A percentile compares a stretch with the other conserved stretches of the same genome.
Evolutionary conservation across 1,140 invertebrate species (phyloP).

Genomic region (Trinorchestia longiramus): DNA sequence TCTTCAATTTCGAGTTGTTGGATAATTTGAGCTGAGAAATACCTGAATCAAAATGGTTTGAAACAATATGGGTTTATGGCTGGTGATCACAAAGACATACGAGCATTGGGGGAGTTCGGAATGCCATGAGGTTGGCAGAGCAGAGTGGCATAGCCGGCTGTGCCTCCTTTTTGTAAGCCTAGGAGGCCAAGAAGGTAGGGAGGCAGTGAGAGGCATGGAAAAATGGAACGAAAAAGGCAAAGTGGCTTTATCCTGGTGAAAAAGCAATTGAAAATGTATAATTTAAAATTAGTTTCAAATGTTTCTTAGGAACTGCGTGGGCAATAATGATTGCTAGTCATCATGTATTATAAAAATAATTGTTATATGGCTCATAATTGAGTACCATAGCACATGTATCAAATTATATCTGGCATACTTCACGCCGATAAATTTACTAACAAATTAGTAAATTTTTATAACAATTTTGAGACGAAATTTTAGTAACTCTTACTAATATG

Average conservation of each 20-base stretch:
- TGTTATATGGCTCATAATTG: not conserved
- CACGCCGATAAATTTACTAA: not conserved
- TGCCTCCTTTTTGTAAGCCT: constrained; percentile 20
- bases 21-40: not conserved
- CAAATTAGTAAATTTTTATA: not conserved
- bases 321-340: not conserved
- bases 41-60: not conserved
- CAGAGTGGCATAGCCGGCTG: not conserved
- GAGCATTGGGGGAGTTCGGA: not conserved
- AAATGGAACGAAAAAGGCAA: not conserved
- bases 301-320: not conserved
- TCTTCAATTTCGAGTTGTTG: not conserved
- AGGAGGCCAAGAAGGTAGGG: not conserved
- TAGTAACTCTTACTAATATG: not conserved
- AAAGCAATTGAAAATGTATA: not conserved
- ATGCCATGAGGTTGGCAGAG: constrained; percentile 19
- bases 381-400: not conserved
- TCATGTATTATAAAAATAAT: too few species aligned
- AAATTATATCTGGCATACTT: not conserved
- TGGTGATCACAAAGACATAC: not conserved
- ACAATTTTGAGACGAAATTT: not conserved
- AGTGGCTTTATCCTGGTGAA: not conserved
- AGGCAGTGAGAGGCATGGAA: not conserved
- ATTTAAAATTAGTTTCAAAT: not conserved
- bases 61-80: not conserved